Evolutionary conservation across 2,888 invertebrate genomes (phyloP).

Genomic region (Willowsia nigromaculata): DNA sequence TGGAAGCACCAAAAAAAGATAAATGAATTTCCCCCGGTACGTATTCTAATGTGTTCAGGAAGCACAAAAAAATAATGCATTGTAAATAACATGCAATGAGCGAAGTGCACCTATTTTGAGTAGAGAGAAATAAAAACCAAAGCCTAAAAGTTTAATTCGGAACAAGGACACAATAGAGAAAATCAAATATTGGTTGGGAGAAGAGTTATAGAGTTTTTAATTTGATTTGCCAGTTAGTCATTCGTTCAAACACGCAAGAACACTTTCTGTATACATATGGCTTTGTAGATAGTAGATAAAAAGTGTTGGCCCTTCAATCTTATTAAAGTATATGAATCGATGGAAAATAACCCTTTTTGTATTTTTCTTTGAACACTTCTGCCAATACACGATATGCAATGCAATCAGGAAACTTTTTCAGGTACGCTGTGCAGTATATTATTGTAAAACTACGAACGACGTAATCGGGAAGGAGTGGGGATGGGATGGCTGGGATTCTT

Average conservation of each 20-base stretch:
- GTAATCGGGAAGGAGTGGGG: background rate
- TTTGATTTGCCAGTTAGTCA: background rate
- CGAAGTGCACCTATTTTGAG: background rate
- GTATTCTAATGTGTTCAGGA: background rate
- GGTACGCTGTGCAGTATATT: background rate
- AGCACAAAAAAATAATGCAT: background rate
- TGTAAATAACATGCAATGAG: too few species aligned
- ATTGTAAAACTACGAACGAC: background rate
- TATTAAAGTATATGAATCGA: background rate
- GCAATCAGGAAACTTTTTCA: background rate
- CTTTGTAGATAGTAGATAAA: background rate
- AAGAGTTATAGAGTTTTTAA: slow-evolving; percentile 6
- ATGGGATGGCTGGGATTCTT: background rate
- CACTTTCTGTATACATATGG: background rate
- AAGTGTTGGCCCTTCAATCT: background rate
- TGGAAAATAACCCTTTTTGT: background rate
- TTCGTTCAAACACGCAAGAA: background rate
- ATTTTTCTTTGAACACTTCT: background rate
- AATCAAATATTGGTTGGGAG: background rate
- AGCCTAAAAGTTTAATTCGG: background rate
- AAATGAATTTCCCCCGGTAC: background rate
- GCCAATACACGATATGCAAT: background rate
- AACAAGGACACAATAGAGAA: background rate
- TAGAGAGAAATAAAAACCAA: background rate
- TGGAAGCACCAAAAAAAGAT: background rate